Evolutionary conservation across 2,888 invertebrate genomes (phyloP), one percentile per base, ranked within the genome.

Genomic region (Teleiodes luculella): DNA sequence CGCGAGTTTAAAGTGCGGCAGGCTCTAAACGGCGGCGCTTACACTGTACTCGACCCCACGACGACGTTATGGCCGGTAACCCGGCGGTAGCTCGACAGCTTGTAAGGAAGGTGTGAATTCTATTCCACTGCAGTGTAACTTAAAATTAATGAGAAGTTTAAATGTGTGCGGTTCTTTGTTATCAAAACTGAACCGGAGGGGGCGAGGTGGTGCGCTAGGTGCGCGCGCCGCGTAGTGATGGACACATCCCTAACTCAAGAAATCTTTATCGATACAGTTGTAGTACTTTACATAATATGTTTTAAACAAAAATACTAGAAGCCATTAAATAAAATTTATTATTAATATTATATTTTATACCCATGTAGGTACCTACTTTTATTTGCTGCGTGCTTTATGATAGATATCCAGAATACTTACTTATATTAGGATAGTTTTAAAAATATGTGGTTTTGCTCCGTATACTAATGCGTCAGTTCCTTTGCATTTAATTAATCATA

Each of bases 71-170:
- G n/a, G n/a, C n/a, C n/a, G n/a, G n/a, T n/a, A n/a, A n/a, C n/a
- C n/a, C n/a, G n/a, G n/a, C 24, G n/a, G 35, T 2, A 10, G 33
- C 48, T 7, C 5, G 28, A n/a, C 20, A 48, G 50, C 31, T 43
- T 48, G 36, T 54, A 39, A 43, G 54, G 43, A 53, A 56, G 59
- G 59, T 61, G 61, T 57, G 59, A 57, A 61, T 58, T 54, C 48
- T 57, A 56, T 58, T 61, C 48, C 56, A 59, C 63, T 63, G 62
- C 63, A 63, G 65, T 63, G 53, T 53, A 61, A 62, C 61, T 63
- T 57, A 65, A 62, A 61, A 63, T 57, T 65, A 65, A 65, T 62
- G 62, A 65, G 62, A 65, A 63, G 54, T 65, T 62, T 60, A 61
- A 65, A 61, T 59, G 61, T 65, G 61, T 63, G 62, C 57, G 56